These are phyloP conservation scores for Pseudopleuronectes americanus DNA, from an alignment of 2,797 vertebrate species.

Conservation along the genomic window DNA sequence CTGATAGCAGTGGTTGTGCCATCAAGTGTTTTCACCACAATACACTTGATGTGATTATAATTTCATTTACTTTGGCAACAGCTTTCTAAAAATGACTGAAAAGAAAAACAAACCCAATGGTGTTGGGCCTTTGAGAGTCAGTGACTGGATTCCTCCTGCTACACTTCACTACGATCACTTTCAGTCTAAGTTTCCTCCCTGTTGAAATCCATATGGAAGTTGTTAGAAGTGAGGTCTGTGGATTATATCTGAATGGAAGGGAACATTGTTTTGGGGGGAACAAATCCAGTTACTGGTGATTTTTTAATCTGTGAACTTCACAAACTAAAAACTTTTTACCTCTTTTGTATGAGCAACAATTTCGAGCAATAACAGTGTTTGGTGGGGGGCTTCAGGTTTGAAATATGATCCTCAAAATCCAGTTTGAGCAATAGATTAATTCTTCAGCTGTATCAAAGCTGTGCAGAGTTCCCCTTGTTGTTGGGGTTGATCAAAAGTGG, in stretches of 20 bases:
- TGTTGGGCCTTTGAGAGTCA: no score
- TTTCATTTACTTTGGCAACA: neutral
- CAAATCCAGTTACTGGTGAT: neutral
- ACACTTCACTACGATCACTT: no score
- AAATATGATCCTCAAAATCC: conserved; percentile 2
- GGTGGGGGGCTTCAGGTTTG: neutral
- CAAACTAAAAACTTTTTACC: neutral
- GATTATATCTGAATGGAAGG: no score
- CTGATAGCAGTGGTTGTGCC: neutral
- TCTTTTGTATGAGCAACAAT: neutral
- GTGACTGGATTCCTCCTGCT: no score
- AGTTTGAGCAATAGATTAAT: conserved; percentile 1
- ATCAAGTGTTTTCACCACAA: neutral
- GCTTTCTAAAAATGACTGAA: no score
- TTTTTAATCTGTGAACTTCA: neutral
- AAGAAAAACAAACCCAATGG: no score
- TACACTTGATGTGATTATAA: conserved; percentile 9
- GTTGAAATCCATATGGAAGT: no score
- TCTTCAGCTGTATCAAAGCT: neutral
- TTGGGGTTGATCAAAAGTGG: neutral
- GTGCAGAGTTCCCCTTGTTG: neutral
- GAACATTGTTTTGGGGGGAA: no score
- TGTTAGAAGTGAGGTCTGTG: no score
- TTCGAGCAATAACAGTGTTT: neutral
- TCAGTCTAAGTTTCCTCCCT: no score